Conservation (phyloP, 2,797 vertebrate genomes). For the Acanthornis magna region DNA sequence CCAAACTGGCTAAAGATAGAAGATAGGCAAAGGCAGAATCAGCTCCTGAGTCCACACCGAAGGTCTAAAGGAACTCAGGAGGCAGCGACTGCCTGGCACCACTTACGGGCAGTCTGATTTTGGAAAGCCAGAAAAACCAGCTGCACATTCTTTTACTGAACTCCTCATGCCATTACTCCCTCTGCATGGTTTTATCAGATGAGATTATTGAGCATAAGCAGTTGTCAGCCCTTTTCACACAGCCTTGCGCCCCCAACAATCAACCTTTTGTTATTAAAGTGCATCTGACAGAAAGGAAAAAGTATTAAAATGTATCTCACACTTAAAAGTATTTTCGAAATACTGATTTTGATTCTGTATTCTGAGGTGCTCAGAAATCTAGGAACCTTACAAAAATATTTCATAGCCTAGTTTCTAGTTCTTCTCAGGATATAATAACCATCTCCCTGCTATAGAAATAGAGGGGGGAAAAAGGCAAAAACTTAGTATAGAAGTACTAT, state of each 20-base stretch:
- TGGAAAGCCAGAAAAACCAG: constrained; percentile 33
- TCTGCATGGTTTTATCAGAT: neutral
- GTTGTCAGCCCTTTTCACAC: constrained; percentile 44
- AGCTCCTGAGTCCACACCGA: neutral
- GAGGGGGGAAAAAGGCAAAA: rapidly evolving
- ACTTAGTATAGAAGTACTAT: neutral
- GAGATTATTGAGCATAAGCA: neutral
- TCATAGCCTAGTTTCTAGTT: neutral
- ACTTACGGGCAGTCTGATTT: neutral
- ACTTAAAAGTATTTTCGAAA: neutral
- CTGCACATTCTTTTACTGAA: constrained; percentile 7
- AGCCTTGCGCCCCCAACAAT: neutral
- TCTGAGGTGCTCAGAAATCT: neutral
- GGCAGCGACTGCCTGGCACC: neutral
- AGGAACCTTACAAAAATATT: neutral
- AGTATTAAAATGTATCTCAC: neutral
- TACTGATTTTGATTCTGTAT: neutral
- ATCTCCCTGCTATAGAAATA: neutral
- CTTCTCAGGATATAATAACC: neutral
- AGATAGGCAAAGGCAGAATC: neutral
- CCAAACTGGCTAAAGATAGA: neutral
- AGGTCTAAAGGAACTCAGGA: neutral
- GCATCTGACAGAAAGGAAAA: neutral
- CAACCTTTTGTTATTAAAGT: neutral
- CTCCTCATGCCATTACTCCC: neutral